A percentile compares a stretch with the other conserved stretches of the same genome.
Conservation (phyloP, 2,888 invertebrate genomes). For the Neelides folsomi region DNA sequence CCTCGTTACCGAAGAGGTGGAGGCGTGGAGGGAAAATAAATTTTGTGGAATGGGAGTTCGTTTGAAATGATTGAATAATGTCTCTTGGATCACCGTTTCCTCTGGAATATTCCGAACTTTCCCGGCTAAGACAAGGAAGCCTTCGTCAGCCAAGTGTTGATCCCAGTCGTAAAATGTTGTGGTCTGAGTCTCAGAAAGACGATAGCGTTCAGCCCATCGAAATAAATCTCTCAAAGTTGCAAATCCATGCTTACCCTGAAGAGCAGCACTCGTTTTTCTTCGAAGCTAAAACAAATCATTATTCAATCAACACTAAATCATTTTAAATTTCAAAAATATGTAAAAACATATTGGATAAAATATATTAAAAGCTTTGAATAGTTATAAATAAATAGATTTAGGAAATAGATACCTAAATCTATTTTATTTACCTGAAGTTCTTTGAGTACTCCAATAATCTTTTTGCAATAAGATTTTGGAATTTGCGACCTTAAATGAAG, state of each 20-base stretch:
- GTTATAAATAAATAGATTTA: background rate
- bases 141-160: constrained; percentile 91
- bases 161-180: constrained; percentile 79
- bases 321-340: background rate
- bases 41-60: constrained; percentile 37
- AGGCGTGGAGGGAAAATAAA: constrained; percentile 35
- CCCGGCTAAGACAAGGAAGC: constrained; percentile 84
- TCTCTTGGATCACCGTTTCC: constrained; percentile 61
- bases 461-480: constrained; percentile 72
- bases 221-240: constrained; percentile 91
- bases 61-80: constrained; percentile 65
- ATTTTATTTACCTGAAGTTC: constrained; percentile 57
- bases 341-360: background rate
- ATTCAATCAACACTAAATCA: background rate
- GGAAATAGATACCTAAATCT: background rate
- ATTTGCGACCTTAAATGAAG: constrained; percentile 76
- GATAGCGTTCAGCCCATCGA: constrained; percentile 90
- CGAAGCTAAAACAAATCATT: constrained; percentile 41
- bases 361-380: background rate
- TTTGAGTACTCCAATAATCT: constrained; percentile 80
- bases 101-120: constrained; percentile 77
- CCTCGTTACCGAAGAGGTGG: constrained; percentile 64
- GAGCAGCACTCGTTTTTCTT: constrained; percentile 71
- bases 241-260: constrained; percentile 78
- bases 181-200: constrained; percentile 50